phyloP scores from a whole-genome alignment of 2,797 vertebrate genomes.

The Harpagifer antarcticus region DNA sequence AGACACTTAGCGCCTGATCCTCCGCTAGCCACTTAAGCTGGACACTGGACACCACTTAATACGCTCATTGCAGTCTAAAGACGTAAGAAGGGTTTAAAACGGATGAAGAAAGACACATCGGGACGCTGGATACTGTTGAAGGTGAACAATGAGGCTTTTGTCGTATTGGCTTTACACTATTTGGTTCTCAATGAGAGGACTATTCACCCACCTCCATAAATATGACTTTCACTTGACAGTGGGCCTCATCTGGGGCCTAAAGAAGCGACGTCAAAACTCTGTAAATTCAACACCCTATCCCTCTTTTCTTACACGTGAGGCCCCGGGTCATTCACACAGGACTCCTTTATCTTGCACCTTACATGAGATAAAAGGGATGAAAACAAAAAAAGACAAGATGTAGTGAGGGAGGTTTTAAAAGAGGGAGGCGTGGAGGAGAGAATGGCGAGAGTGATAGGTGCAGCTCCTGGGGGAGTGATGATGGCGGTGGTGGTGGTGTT shows the following conservation, averaged over 20 bases:
- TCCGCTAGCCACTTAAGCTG: slow-evolving; percentile 71
- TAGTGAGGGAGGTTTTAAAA: slow-evolving; percentile 36
- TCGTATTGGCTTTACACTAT: slow-evolving; percentile 52
- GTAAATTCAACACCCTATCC: slow-evolving; percentile 54
- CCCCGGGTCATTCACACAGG: slow-evolving; percentile 53
- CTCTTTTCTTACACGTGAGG: slow-evolving; percentile 52
- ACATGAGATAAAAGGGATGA: slow-evolving; percentile 43
- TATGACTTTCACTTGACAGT: slow-evolving; percentile 64
- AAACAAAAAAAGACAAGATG: slow-evolving; percentile 39
- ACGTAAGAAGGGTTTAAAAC: slow-evolving; percentile 53
- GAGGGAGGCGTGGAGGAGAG: slow-evolving; percentile 41
- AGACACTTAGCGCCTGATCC: slow-evolving; percentile 75
- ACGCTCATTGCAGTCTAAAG: slow-evolving; percentile 59
- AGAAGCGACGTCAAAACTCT: slow-evolving; percentile 43
- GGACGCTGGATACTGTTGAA: slow-evolving; percentile 27
- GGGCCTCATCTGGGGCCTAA: slow-evolving; percentile 71
- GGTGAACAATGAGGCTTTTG: slow-evolving; percentile 61
- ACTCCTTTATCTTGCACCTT: slow-evolving; percentile 43
- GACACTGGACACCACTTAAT: slow-evolving; percentile 66
- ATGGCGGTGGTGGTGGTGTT: slow-evolving; percentile 19
- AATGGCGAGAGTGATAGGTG: slow-evolving; percentile 47
- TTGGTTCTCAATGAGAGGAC: slow-evolving; percentile 53
- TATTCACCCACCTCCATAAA: slow-evolving; percentile 73
- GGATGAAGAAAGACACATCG: slow-evolving; percentile 56
- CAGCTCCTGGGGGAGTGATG: slow-evolving; percentile 52